Evolutionary conservation across 23 tunicate species (phyloP).

Genomic region (Phallusia fumigata): DNA sequence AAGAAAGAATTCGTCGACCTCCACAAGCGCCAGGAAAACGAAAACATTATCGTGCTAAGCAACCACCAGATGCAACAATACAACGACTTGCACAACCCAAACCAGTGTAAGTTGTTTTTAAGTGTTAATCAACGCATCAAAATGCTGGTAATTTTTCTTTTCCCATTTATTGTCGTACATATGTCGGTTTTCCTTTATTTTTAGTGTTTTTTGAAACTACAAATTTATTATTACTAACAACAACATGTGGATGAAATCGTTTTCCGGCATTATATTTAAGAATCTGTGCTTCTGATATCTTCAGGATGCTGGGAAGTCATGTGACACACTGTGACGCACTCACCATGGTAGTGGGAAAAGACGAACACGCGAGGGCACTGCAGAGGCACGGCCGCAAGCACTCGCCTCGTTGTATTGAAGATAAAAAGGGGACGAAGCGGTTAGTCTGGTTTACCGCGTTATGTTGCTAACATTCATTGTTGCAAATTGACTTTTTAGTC

Average conservation of each 20-base stretch:
- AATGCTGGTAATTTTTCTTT: too few relatives aligned
- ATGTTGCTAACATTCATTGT: too few relatives aligned
- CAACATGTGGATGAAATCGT: too few relatives aligned
- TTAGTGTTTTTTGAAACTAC: too few relatives aligned
- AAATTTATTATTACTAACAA: too few relatives aligned
- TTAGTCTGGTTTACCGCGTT: too few relatives aligned
- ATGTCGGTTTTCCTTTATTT: too few relatives aligned
- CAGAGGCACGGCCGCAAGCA: slow-evolving; percentile 18
- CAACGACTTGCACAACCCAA: slow-evolving; percentile 49
- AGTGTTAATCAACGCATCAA: too few relatives aligned
- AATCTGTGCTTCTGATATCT: background rate
- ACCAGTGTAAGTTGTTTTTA: slow-evolving; percentile 39
- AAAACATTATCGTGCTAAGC: slow-evolving; percentile 1
- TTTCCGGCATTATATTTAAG: too few relatives aligned
- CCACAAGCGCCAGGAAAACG: slow-evolving; percentile 39
- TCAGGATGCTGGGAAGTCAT: slow-evolving; percentile 44
- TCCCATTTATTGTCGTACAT: too few relatives aligned
- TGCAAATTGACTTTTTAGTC: too few relatives aligned
- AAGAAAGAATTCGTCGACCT: slow-evolving; percentile 50
- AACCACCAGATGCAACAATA: slow-evolving; percentile 38
- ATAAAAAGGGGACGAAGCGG: background rate
- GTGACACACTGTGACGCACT: slow-evolving; percentile 64
- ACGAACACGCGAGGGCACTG: slow-evolving; percentile 53
- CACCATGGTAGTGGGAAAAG: slow-evolving; percentile 42
- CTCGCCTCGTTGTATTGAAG: background rate